Evolutionary conservation across 2,113 vertebrate species (phyloP).

Genomic region (Colinus virginianus): DNA sequence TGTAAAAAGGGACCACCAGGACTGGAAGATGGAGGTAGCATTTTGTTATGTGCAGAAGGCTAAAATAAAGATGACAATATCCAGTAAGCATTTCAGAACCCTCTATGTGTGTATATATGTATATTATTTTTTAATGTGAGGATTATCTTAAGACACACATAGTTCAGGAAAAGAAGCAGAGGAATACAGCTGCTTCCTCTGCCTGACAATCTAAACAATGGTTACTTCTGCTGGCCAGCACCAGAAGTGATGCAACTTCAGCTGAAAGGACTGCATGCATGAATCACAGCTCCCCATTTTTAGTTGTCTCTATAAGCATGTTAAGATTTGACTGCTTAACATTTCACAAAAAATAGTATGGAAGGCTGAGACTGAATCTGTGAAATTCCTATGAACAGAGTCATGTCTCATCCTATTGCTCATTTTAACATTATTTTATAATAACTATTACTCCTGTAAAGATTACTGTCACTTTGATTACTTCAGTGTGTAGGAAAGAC

Average conservation of each 20-base stretch:
- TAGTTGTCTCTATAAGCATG: background rate
- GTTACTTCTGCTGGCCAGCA: background rate
- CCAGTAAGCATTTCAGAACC: background rate
- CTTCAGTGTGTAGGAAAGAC: background rate
- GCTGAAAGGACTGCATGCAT: background rate
- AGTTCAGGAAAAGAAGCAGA: background rate
- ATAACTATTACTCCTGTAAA: conserved; percentile 13
- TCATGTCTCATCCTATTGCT: background rate
- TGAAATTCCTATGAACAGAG: background rate
- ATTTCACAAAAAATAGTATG: background rate
- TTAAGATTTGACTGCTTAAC: background rate
- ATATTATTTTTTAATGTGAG: background rate
- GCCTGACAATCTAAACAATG: background rate
- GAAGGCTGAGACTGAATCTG: background rate
- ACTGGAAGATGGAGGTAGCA: background rate
- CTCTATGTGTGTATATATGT: background rate
- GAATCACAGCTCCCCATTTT: background rate
- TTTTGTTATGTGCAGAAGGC: background rate
- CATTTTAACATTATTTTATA: background rate
- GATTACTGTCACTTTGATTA: conserved; percentile 28
- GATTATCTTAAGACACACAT: background rate
- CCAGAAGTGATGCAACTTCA: background rate
- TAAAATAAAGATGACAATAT: background rate
- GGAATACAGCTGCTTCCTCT: background rate
- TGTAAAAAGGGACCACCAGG: background rate